Evolutionary conservation across 2,888 invertebrate species (phyloP), one percentile per base, ranked within the genome.

Genomic region (Conus canariensis): DNA sequence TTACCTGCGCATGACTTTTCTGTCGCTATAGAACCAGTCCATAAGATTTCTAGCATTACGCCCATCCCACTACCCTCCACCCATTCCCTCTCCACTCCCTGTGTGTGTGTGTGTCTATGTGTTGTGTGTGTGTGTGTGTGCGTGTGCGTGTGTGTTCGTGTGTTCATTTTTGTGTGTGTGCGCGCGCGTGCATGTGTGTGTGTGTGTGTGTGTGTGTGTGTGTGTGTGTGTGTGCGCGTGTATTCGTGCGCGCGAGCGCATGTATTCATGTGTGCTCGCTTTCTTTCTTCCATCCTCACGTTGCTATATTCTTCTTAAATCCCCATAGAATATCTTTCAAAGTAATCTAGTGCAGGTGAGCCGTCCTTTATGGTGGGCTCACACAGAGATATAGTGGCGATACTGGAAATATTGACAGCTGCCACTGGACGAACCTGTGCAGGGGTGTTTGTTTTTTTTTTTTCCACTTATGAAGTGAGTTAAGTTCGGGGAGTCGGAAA

Each of bases 101-200:
- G 60, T 16, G 60, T 64, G 60, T 64, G 60, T 16, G 60, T 64
- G 60, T 64, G 60, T 14, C 9, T 14, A 14, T 60, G 60, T 80
- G 87, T 64, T 60, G 90, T 80, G 86, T 80, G 90, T n/a, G 59
- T 86, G 87, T 25, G 58, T 77, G 80, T 80, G 74, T 90, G 80
- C 64, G 25, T 80, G 25, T 80, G 74, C 77, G 77, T 56, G 59
- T 87, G 87, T 64, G 59, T 80, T 82, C 64, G 74, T 87, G 64
- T 80, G 74, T 87, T 67, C 45, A 59, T 64, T 56, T 56, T 30
- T 80, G 67, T 87, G 60, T 87, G 85, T 8, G 77, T 80, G 77
- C 87, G 58, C 85, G 77, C 87, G 74, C 74, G 56, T 80, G 86
- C 30, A 82, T 80, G 74, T 45, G 56, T 67, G 59, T 90, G 82